Evolutionary conservation across 1,140 invertebrate species (phyloP).

Genomic region (Tetramorium simillimum): DNA sequence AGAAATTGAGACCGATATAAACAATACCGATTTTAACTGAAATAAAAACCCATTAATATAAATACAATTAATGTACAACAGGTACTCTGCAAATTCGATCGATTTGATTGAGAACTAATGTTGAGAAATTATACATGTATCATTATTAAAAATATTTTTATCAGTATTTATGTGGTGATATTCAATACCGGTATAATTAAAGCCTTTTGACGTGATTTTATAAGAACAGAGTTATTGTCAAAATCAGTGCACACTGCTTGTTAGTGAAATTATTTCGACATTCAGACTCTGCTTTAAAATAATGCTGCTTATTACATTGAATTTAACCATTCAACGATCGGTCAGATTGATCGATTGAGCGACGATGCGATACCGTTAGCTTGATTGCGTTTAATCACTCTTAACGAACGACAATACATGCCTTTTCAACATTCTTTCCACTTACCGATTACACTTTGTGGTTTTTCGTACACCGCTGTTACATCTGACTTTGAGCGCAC

Average conservation of each 20-base stretch:
- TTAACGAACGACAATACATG: neutral
- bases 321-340: neutral
- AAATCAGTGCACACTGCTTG: no score
- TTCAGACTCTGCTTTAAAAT: neutral
- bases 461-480: neutral
- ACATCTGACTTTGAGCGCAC: neutral
- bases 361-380: neutral
- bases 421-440: neutral
- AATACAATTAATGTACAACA: neutral
- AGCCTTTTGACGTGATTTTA: neutral
- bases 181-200: neutral
- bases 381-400: slow-evolving; percentile 2
- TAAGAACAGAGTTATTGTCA: neutral
- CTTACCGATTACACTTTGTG: neutral
- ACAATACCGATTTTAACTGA: neutral
- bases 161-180: neutral
- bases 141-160: neutral
- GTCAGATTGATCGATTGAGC: neutral
- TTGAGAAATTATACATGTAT: neutral
- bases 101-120: neutral
- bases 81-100: neutral
- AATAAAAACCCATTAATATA: neutral
- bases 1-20: neutral
- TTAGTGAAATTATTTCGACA: neutral
- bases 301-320: neutral